A percentile compares a stretch with the other conserved stretches of the same genome.
These are phyloP conservation scores for Triplophysa tibetana DNA, from an alignment of 2,113 vertebrate genomes.

Conservation along the genomic window DNA sequence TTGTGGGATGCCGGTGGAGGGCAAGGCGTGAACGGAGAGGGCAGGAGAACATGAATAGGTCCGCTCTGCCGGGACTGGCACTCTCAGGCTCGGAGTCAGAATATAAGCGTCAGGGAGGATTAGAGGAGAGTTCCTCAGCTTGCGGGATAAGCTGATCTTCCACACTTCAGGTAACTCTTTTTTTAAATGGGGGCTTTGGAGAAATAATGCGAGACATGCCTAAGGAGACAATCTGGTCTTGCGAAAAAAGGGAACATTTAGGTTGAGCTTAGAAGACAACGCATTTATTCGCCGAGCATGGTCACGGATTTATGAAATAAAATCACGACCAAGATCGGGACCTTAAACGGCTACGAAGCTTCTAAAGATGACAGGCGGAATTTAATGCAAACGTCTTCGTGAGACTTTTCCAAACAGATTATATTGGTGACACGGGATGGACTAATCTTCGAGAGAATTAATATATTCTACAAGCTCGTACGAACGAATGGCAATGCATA, in stretches of 20 bases:
- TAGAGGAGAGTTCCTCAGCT: constrained; percentile 54
- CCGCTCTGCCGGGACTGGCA: constrained; percentile 50
- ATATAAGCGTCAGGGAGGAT: constrained; percentile 47
- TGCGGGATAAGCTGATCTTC: constrained; percentile 54
- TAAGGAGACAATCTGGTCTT: constrained; percentile 41
- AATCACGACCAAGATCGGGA: constrained; percentile 32
- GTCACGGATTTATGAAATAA: constrained; percentile 16
- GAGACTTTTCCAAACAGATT: constrained; percentile 37
- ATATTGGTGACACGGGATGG: constrained; percentile 29
- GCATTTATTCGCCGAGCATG: background rate
- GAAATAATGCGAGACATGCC: constrained; percentile 40
- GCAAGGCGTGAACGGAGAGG: constrained; percentile 30
- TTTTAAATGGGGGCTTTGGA: constrained; percentile 48
- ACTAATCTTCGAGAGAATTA: constrained; percentile 41
- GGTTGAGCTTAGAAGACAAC: constrained; percentile 36
- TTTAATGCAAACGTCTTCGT: constrained; percentile 28
- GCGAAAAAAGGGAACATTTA: constrained; percentile 26
- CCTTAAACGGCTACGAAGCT: constrained; percentile 1
- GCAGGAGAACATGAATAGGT: constrained; percentile 43
- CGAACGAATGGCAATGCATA: background rate
- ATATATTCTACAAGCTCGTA: background rate
- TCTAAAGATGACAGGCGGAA: constrained; percentile 10
- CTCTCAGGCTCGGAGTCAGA: constrained; percentile 33
- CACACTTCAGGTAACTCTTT: constrained; percentile 55
- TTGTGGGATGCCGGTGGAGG: constrained; percentile 45